A percentile compares a stretch with the other conserved stretches of the same genome.
These are phyloP conservation scores for Holothuria scabra DNA, from an alignment of 53 echinoderm and acorn worm species.

Conservation along the genomic window DNA sequence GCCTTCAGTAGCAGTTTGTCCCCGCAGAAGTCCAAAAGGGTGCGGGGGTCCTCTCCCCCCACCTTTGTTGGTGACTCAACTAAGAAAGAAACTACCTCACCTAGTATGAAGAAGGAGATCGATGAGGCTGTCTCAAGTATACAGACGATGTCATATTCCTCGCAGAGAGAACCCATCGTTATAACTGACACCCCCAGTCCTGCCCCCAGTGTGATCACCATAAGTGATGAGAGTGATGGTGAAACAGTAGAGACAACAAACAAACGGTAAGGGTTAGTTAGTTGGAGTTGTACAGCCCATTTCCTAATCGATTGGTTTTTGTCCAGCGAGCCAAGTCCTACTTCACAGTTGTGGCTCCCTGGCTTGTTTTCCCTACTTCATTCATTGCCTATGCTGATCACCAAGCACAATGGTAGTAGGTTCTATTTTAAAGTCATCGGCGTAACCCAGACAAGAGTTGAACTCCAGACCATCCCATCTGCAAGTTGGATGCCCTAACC, in stretches of 20 bases:
- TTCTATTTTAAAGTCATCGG: too few species aligned
- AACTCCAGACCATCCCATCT: too few species aligned
- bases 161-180: constrained; percentile 91
- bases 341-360: too few species aligned
- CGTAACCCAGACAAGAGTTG: too few species aligned
- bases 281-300: not conserved
- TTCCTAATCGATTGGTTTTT: too few species aligned
- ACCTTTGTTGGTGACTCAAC: constrained; percentile 14
- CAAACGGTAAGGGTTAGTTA: constrained; percentile 18
- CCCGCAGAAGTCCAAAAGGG: constrained; percentile 97
- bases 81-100: constrained; percentile 44
- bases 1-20: constrained; percentile 96
- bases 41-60: constrained; percentile 81
- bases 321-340: too few species aligned
- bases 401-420: too few species aligned
- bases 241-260: constrained; percentile 73
- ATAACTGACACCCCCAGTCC: constrained; percentile 95
- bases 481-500: too few species aligned
- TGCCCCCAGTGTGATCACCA: constrained; percentile 88
- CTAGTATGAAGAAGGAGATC: constrained; percentile 41
- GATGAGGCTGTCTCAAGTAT: constrained; percentile 14
- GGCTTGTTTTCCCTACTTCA: too few species aligned
- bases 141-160: constrained; percentile 65
- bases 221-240: constrained; percentile 95
- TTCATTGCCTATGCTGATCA: too few species aligned